phyloP scores from a whole-genome alignment of 2,888 invertebrate species.

The Macrosoma leucophasiata region DNA sequence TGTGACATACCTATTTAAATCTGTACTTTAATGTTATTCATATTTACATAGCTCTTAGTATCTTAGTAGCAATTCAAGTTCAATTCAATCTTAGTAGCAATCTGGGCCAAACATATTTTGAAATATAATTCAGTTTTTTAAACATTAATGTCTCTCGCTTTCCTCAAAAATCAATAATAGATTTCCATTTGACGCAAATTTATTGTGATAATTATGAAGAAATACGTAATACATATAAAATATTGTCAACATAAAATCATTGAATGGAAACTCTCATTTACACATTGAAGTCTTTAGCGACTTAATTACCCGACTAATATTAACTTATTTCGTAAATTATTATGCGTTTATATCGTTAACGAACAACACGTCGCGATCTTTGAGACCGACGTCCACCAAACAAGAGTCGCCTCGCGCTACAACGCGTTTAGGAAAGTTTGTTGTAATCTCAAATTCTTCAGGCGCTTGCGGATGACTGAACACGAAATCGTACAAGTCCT shows the following conservation, averaged over 20 bases:
- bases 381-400: constrained; percentile 86
- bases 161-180: too few species aligned
- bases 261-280: background rate
- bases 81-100: too few species aligned
- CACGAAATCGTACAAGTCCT: constrained; percentile 96
- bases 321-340: constrained; percentile 3
- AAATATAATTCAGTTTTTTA: too few species aligned
- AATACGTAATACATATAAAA: too few species aligned
- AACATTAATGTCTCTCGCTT: too few species aligned
- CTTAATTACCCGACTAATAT: background rate
- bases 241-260: background rate
- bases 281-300: background rate
- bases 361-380: constrained; percentile 93
- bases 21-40: too few species aligned
- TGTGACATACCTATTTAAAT: too few species aligned
- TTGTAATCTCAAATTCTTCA: constrained; percentile 94
- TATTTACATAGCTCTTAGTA: too few species aligned
- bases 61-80: too few species aligned
- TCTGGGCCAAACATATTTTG: too few species aligned
- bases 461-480: constrained; percentile 97
- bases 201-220: too few species aligned
- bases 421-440: constrained; percentile 94
- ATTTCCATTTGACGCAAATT: too few species aligned
- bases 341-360: constrained; percentile 94
- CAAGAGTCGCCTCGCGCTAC: constrained; percentile 79